These are phyloP conservation scores for Anniella stebbinsi DNA, from an alignment of 2,797 vertebrate genomes.

Conservation along the genomic window DNA sequence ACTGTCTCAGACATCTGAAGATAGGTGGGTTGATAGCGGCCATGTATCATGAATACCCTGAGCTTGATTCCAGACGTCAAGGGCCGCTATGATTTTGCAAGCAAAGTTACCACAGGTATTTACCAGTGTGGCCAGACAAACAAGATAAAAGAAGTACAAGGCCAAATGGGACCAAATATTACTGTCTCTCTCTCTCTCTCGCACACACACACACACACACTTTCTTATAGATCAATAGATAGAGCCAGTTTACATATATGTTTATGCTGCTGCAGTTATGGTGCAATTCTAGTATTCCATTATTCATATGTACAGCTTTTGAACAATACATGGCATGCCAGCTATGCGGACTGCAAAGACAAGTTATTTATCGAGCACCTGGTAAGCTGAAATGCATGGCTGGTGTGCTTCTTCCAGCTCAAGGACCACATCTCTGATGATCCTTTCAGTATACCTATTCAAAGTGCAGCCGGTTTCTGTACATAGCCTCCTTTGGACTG, in stretches of 20 bases:
- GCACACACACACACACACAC: too few species aligned
- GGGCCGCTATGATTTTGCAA: conserved; percentile 25
- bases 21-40: conserved; percentile 2
- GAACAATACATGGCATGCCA: neutral
- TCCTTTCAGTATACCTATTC: neutral
- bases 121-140: conserved; percentile 14
- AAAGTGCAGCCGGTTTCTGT: neutral
- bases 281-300: neutral
- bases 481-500: neutral
- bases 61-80: neutral
- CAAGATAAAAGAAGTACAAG: neutral
- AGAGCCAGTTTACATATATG: too few species aligned
- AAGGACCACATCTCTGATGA: neutral
- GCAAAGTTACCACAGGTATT: conserved; percentile 33
- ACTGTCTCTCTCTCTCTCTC: neutral
- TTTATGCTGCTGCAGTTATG: too few species aligned
- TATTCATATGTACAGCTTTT: neutral
- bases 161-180: neutral
- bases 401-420: neutral
- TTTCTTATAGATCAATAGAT: too few species aligned
- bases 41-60: neutral
- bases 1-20: too few species aligned
- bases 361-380: neutral
- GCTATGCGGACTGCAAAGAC: neutral
- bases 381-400: neutral